Conservation (phyloP, 2,113 vertebrate genomes). For the Elephantulus edwardii region DNA sequence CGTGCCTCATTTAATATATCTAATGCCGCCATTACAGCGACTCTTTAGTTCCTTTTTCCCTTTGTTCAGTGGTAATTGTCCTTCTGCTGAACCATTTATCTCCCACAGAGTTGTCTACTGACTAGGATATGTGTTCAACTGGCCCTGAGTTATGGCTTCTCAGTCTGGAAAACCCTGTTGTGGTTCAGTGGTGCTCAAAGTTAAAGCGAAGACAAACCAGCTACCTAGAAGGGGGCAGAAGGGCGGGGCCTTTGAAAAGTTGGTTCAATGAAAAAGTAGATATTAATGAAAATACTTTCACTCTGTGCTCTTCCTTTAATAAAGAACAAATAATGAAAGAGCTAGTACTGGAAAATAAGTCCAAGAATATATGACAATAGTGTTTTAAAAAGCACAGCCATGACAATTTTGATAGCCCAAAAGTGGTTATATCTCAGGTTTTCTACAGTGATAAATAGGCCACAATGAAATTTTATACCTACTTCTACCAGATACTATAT, state of each 20-base stretch:
- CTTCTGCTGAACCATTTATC: conserved; percentile 70
- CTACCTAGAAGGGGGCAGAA: background rate
- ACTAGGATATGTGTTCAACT: conserved; percentile 43
- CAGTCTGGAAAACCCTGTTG: background rate
- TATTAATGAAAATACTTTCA: background rate
- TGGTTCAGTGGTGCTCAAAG: conserved; percentile 36
- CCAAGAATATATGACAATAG: background rate
- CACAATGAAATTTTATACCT: background rate
- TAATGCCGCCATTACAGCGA: conserved; percentile 59
- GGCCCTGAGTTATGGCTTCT: conserved; percentile 56
- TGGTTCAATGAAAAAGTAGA: background rate
- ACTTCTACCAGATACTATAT: background rate
- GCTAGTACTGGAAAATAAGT: background rate
- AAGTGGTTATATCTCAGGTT: background rate
- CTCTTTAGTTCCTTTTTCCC: conserved; percentile 61
- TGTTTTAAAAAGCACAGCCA: background rate
- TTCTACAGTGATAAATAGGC: background rate
- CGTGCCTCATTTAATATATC: conserved; percentile 60
- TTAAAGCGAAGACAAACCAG: conserved; percentile 43
- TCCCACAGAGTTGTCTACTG: conserved; percentile 56
- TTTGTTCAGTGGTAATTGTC: conserved; percentile 74
- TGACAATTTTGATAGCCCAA: background rate
- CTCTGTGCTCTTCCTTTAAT: background rate
- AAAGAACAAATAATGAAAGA: conserved; percentile 26
- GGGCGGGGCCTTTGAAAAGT: background rate